A percentile compares a stretch with the other conserved stretches of the same genome.
Conservation (phyloP, 37 sponge, comb jelly and placozoan genomes). For the Cliona cf. orientalis region DNA sequence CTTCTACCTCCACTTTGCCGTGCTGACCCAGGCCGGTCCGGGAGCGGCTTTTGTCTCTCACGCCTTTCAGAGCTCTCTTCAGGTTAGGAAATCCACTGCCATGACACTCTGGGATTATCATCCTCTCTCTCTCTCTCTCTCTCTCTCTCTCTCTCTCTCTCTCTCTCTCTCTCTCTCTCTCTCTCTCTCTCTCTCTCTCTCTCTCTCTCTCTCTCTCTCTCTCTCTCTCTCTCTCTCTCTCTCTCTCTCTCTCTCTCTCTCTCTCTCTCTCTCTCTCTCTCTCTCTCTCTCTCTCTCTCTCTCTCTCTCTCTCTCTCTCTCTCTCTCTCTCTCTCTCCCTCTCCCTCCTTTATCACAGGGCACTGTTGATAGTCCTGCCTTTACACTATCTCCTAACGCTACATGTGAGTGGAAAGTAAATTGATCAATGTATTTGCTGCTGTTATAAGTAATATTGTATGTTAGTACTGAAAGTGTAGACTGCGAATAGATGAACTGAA, state of each 20-base stretch:
- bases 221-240: slow-evolving; percentile 8
- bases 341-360: slow-evolving; percentile 18
- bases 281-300: neutral
- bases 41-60: slow-evolving; percentile 60
- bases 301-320: neutral
- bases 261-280: neutral
- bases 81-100: neutral
- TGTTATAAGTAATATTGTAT: no score
- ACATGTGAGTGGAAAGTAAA: slow-evolving; percentile 63
- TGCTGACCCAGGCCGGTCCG: slow-evolving; percentile 64
- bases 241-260: neutral
- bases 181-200: slow-evolving; percentile 30
- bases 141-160: slow-evolving; percentile 33
- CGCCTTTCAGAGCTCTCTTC: slow-evolving; percentile 38
- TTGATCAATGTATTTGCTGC: no score
- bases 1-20: slow-evolving; percentile 67
- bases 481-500: neutral
- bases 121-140: neutral
- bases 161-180: slow-evolving; percentile 31
- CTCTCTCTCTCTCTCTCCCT: neutral
- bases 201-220: slow-evolving; percentile 21
- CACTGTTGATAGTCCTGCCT: slow-evolving; percentile 3
- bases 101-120: neutral
- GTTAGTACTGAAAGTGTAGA: no score
- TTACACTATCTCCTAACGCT: slow-evolving; percentile 42